Conservation (phyloP, 1,140 invertebrate species). For the Metopolophium dirhodum region DNA sequence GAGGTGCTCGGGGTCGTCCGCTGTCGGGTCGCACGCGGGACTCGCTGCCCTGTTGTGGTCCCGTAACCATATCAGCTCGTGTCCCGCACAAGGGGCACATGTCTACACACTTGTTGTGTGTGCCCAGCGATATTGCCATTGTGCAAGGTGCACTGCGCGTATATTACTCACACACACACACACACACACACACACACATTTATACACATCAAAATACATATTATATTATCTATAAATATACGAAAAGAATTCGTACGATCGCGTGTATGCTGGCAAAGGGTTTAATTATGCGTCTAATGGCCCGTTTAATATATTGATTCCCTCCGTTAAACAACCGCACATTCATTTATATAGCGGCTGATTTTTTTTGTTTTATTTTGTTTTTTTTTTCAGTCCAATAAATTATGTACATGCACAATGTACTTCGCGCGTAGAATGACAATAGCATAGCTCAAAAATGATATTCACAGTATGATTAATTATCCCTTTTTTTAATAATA, state of each 20-base stretch:
- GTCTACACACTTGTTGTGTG: not conserved
- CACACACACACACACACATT: not conserved
- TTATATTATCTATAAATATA: not conserved
- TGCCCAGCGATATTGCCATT: not conserved
- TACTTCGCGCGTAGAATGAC: too few species aligned
- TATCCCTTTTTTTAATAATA: not conserved
- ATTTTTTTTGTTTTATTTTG: not conserved
- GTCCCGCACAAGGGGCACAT: conserved; percentile 1
- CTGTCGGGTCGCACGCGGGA: not conserved
- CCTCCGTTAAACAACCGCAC: not conserved
- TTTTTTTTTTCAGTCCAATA: not conserved
- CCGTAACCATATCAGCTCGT: not conserved
- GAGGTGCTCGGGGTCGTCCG: not conserved
- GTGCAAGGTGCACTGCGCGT: not conserved
- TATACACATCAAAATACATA: not conserved
- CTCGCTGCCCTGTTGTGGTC: not conserved
- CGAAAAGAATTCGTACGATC: not conserved
- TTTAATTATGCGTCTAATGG: conserved; percentile 4
- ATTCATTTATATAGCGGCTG: not conserved
- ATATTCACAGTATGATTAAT: not conserved
- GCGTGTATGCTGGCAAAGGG: not conserved
- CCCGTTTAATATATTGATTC: not conserved
- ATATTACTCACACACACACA: not conserved
- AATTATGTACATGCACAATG: not conserved
- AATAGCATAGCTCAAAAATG: not conserved